A percentile compares a stretch with the other conserved stretches of the same genome.
Conservation (phyloP, 2,113 vertebrate genomes). For the Haliaeetus leucogaster region DNA sequence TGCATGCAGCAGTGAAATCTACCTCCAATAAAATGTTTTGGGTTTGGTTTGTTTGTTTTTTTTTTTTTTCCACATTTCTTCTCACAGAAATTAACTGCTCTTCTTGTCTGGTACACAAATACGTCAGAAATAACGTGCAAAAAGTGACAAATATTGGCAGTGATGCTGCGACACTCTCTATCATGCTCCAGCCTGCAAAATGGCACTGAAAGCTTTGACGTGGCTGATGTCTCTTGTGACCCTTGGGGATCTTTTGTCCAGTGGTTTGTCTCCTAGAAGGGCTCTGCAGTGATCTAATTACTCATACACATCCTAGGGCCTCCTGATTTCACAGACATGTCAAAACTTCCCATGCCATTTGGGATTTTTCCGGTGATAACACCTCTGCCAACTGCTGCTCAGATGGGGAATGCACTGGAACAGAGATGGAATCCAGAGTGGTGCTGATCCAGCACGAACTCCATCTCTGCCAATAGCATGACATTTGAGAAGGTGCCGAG, state of each 20-base stretch:
- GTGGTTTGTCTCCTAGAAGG: background rate
- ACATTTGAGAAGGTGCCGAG: background rate
- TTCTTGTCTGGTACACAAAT: background rate
- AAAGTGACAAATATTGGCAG: background rate
- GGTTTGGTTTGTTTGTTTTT: background rate
- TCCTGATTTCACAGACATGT: background rate
- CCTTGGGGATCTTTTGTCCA: background rate
- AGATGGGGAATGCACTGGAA: background rate
- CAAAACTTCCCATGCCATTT: background rate
- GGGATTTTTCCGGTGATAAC: background rate
- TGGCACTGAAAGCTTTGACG: rapidly evolving
- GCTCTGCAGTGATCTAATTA: background rate
- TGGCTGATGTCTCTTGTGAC: background rate
- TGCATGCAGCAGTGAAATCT: background rate
- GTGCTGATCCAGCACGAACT: background rate
- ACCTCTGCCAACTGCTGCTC: background rate
- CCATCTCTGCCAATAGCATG: background rate
- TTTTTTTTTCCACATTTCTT: background rate
- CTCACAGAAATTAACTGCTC: background rate
- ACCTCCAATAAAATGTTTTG: background rate
- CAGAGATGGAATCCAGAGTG: background rate
- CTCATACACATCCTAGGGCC: too few species aligned
- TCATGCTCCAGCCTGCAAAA: background rate
- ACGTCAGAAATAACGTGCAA: background rate
- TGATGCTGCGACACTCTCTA: too few species aligned